phyloP scores from a whole-genome alignment of 2,113 vertebrate species.

The Rhea pennata region DNA sequence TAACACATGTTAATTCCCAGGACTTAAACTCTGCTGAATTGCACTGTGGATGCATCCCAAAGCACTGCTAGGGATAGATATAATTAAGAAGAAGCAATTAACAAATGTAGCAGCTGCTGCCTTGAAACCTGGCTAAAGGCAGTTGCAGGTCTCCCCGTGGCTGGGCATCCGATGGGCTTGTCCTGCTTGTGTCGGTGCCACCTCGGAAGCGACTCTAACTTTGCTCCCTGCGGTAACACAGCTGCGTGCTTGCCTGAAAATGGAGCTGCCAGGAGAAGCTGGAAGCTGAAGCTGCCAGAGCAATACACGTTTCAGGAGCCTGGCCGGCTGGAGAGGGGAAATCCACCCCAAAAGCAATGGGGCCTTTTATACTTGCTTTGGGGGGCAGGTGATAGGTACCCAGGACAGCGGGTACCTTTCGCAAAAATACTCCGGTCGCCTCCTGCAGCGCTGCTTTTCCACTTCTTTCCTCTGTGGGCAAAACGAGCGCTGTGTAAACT shows the following conservation, averaged over 20 bases:
- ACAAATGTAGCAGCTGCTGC: background rate
- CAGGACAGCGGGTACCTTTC: rapidly evolving
- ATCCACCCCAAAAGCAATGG: background rate
- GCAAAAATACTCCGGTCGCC: background rate
- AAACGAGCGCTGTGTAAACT: background rate
- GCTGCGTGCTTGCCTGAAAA: rapidly evolving
- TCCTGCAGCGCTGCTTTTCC: background rate
- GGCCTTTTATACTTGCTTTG: background rate
- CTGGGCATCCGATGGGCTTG: background rate
- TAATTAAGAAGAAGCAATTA: background rate
- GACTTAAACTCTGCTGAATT: too few relatives aligned
- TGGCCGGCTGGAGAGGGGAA: background rate
- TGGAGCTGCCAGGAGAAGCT: background rate
- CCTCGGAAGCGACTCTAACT: background rate
- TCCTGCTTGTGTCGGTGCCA: rapidly evolving
- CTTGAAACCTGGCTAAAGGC: background rate
- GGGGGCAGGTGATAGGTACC: background rate
- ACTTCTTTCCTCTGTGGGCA: background rate
- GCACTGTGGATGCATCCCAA: background rate
- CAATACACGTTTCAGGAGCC: background rate
- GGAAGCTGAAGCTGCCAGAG: background rate
- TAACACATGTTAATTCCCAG: rapidly evolving
- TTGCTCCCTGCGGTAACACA: background rate
- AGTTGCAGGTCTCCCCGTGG: rapidly evolving
- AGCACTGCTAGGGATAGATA: background rate